These are phyloP conservation scores for Lepidochrysops patricia DNA, from an alignment of 2,888 invertebrate genomes.

Conservation along the genomic window DNA sequence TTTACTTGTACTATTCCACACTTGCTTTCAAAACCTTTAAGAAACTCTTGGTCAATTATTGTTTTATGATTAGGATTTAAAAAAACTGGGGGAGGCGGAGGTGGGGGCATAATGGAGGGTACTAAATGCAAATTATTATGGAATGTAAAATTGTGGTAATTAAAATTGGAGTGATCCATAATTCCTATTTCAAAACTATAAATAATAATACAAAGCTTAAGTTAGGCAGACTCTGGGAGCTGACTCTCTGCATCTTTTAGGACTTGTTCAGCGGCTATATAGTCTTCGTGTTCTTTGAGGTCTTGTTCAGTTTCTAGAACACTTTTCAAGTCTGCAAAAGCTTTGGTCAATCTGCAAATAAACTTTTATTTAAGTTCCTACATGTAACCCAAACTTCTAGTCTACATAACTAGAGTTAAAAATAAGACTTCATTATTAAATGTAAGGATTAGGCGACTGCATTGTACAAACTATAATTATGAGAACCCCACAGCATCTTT, in stretches of 20 bases:
- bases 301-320: slow-evolving; percentile 84
- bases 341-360: slow-evolving; percentile 78
- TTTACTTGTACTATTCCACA: slow-evolving; percentile 24
- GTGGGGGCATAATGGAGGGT: slow-evolving; percentile 35
- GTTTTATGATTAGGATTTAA: slow-evolving; percentile 20
- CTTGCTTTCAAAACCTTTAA: slow-evolving; percentile 38
- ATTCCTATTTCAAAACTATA: slow-evolving; percentile 43
- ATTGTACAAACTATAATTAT: too few relatives aligned
- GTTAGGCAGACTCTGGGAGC: slow-evolving; percentile 52
- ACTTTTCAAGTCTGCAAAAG: slow-evolving; percentile 83
- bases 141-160: slow-evolving; percentile 58
- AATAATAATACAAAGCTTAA: slow-evolving; percentile 31
- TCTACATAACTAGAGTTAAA: too few relatives aligned
- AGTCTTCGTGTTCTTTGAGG: slow-evolving; percentile 83
- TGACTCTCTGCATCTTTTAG: slow-evolving; percentile 79
- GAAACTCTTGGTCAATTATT: slow-evolving; percentile 37
- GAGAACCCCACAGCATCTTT: too few relatives aligned
- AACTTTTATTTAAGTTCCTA: not conserved
- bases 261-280: slow-evolving; percentile 77
- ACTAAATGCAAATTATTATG: slow-evolving; percentile 32
- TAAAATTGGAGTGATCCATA: slow-evolving; percentile 58
- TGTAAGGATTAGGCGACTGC: too few relatives aligned
- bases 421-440: too few relatives aligned
- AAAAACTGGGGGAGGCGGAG: slow-evolving; percentile 29
- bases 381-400: too few relatives aligned